Evolutionary conservation across 2,113 vertebrate species (phyloP).

Genomic region (Cyanistes caeruleus): DNA sequence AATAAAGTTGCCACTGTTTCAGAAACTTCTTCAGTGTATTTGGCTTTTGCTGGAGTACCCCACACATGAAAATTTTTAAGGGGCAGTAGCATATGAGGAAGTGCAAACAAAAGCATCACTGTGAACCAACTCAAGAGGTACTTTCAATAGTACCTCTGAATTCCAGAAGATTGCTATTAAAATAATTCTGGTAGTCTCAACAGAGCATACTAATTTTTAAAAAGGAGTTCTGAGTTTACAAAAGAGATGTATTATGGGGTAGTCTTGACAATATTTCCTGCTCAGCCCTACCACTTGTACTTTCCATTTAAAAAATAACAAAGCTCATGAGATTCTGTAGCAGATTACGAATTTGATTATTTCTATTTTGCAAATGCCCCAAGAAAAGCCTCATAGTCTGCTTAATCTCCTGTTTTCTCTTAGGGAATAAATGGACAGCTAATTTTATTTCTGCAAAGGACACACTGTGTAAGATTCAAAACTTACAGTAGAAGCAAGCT

Average conservation of each 20-base stretch:
- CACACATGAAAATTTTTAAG: background rate
- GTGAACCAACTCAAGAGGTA: background rate
- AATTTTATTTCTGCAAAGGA: background rate
- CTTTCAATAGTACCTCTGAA: background rate
- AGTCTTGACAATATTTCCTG: background rate
- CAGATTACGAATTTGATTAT: background rate
- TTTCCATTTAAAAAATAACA: background rate
- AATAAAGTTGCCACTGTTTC: background rate
- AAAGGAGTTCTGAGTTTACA: background rate
- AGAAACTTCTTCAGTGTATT: background rate
- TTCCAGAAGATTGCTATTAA: background rate
- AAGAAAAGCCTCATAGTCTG: background rate
- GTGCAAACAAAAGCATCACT: background rate
- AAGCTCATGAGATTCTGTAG: background rate
- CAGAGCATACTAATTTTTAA: background rate
- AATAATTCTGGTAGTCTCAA: background rate
- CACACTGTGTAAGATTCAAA: background rate
- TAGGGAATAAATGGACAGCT: background rate
- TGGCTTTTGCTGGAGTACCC: background rate
- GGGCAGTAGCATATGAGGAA: background rate
- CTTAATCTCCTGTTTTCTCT: background rate
- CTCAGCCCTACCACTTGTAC: background rate
- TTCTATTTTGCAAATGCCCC: background rate
- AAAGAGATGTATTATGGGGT: background rate
- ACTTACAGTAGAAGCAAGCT: background rate